These are phyloP conservation scores for Catocala fraxini DNA, from an alignment of 2,888 invertebrate species.

Conservation along the genomic window DNA sequence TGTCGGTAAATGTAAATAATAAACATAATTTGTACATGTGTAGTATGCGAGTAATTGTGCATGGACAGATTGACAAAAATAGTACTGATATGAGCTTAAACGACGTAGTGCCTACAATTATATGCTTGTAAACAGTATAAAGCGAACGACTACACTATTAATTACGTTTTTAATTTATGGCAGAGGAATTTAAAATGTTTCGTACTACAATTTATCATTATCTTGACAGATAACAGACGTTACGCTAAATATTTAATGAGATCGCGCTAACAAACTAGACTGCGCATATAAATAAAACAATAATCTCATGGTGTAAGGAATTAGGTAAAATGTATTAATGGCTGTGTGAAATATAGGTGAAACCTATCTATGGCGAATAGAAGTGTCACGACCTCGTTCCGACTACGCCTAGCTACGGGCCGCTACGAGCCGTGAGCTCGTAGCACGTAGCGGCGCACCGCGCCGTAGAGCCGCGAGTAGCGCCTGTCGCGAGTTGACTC, in stretches of 20 bases:
- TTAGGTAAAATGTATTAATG: conserved; percentile 70
- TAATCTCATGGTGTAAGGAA: conserved; percentile 53
- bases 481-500: conserved; percentile 35
- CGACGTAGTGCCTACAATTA: conserved; percentile 89
- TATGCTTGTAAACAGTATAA: conserved; percentile 82
- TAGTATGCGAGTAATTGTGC: conserved; percentile 80
- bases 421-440: conserved; percentile 26
- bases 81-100: conserved; percentile 90
- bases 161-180: conserved; percentile 55
- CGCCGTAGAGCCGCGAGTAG: conserved; percentile 15
- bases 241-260: conserved; percentile 47
- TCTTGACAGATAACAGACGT: conserved; percentile 45
- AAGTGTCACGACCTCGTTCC: conserved; percentile 27
- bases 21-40: conserved; percentile 77
- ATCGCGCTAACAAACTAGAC: conserved; percentile 48
- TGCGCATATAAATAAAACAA: conserved; percentile 52
- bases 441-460: conserved; percentile 27
- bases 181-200: conserved; percentile 59
- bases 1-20: conserved; percentile 74
- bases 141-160: conserved; percentile 63
- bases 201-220: conserved; percentile 53
- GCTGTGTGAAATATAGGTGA: conserved; percentile 76
- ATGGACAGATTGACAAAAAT: conserved; percentile 82
- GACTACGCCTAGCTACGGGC: conserved; percentile 25
- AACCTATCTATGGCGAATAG: conserved; percentile 61